Evolutionary conservation across 2,113 vertebrate species (phyloP), one percentile per base, ranked within the genome.

Genomic region (Labeo rohita): DNA sequence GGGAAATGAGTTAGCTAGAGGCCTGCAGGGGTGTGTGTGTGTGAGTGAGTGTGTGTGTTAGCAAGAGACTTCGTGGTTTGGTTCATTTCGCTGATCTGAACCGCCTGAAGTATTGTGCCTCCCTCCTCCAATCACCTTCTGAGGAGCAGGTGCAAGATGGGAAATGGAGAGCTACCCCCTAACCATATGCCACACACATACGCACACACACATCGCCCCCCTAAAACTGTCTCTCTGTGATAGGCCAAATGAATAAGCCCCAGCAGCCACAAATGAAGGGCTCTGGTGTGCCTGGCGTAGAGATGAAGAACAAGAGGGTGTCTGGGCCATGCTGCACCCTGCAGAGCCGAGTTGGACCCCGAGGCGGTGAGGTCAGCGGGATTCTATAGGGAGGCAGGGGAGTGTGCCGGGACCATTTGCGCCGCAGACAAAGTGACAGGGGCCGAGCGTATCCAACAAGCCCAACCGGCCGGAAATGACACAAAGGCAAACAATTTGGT

Each of bases 61-160:
- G 63, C 52, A 54, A 59, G 36, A 45, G 66, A 73, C 50, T 73
- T 66, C 18, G 43, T 18, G 50, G 65, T 36, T 72, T 65, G 66
- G 66, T 61, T 63, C 79, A 76, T 79, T 85, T 86, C 43, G 47
- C 36, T 80, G 45, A 78, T 76, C 63, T 83, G 72, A 74, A 83
- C 56, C 16, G 89, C 91, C 87, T 84, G 63, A 87, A 87, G 89
- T 80, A 87, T 86, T 83, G 87, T 89, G 87, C 86, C 45, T 77
- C 43, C 78, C 34, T 86, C 87, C 56, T 72, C 80, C 87, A 87
- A 89, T 88, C 86, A 78, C 88, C 86, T 86, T 84, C 45, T 47
- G 86, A 80, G 88, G 87, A 90, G 89, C 90, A 91, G 89, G 89
- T 91, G 89, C 88, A 78, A 79, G 77, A 86, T 56, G 65, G 85